Percentiles rank a stretch among this genome's conserved stretches.
Evolutionary conservation across 1,140 invertebrate genomes (phyloP).

Genomic region (Drosophila varians): DNA sequence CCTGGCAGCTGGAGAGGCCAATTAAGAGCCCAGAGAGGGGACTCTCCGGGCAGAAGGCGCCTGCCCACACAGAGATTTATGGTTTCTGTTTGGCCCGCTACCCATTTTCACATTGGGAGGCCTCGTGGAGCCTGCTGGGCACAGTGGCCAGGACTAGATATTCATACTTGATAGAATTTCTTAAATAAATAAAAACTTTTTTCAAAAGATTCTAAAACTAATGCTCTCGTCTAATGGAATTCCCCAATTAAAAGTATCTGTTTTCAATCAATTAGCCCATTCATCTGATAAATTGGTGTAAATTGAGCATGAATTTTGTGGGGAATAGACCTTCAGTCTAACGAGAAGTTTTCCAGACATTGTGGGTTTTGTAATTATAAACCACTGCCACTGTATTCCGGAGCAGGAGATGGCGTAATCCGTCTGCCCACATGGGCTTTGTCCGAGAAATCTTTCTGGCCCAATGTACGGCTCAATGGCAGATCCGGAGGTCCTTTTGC

Average conservation of each 20-base stretch:
- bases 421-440: slow-evolving; percentile 38
- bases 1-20: slow-evolving; percentile 30
- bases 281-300: neutral
- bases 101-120: slow-evolving; percentile 17
- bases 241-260: neutral
- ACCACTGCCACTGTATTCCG: neutral
- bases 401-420: slow-evolving; percentile 5
- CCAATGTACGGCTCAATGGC: slow-evolving; percentile 25
- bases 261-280: neutral
- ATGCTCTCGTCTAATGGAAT: neutral
- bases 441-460: slow-evolving; percentile 15
- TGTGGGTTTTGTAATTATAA: neutral
- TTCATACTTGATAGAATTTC: no score
- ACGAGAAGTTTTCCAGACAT: no score
- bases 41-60: slow-evolving; percentile 16
- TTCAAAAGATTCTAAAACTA: neutral
- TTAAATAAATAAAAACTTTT: no score
- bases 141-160: neutral
- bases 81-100: slow-evolving; percentile 27
- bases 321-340: no score
- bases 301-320: neutral
- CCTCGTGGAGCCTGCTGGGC: slow-evolving; percentile 18
- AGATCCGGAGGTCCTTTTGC: slow-evolving; percentile 33
- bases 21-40: slow-evolving; percentile 24
- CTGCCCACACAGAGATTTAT: slow-evolving; percentile 50